Evolutionary conservation across 2,113 vertebrate genomes (phyloP), one percentile per base, ranked within the genome.

Genomic region (Nicator chloris): DNA sequence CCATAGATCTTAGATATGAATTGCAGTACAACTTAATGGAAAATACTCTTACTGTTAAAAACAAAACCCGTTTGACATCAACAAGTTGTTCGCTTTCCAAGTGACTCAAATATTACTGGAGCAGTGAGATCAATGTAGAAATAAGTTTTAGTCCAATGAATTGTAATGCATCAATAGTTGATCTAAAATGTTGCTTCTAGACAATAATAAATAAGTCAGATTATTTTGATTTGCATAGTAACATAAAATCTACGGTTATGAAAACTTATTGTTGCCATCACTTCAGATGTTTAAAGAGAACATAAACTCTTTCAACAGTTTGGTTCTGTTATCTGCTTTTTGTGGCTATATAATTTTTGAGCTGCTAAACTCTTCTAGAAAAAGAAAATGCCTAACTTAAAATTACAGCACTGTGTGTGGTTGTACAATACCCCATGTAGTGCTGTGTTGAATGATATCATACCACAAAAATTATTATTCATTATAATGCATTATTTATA

Each of bases 401-500:
- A 86, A 31, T 89, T 79, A 53, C 23, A 78, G 15, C 9, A 9
- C 5, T 71, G 37, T 60, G 13, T 47, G 39, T 56, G 10, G 21
- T 65, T 49, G 59, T 12, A 50, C 13, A 90, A 72, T 45, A 42
- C 19, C 70, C 26, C 28, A 49, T 20, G 16, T 53, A 51, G 37
- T 69, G 21, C 17, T 88, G 19, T 79, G 35, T 80, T 91, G 40
- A 92, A 68, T 44, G 91, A 23, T 24, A 89, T 78, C 30, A 84
- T 21, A 12, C 18, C 85, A 85, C 11, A 84, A 75, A 92, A 88
- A 64, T 90, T 51, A 85, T 60, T 87, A 68, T 93, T 88, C 54
- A 81, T 9, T 77, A 59, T 59, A 60, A 85, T 89, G 21, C n/a
- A 71, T 96, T 93, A 90, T 90, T 89, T 82, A 88, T 68, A 45